A percentile compares a stretch with the other conserved stretches of the same genome.
Evolutionary conservation across 1,140 invertebrate genomes (phyloP).

Genomic region (Matsumurasca onukii): DNA sequence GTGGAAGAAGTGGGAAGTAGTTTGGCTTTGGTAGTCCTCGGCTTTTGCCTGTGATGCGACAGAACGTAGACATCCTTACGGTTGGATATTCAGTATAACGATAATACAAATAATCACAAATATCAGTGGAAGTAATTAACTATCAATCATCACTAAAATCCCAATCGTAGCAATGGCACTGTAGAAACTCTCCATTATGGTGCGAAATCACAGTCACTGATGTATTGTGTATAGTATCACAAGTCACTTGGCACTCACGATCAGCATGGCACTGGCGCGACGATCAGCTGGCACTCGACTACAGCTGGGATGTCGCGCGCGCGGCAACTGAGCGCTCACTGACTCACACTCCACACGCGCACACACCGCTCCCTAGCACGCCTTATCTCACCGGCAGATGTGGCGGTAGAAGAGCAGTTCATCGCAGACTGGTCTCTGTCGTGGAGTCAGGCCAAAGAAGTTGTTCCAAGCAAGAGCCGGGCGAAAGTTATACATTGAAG

Average conservation of each 20-base stretch:
- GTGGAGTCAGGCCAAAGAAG: too few relatives aligned
- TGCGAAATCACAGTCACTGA: too few relatives aligned
- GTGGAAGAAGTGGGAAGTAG: conserved; percentile 78
- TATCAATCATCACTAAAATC: neutral
- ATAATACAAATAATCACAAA: conserved; percentile 2
- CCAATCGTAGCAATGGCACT: neutral
- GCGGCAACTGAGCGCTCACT: conserved; percentile 1
- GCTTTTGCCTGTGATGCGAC: conserved; percentile 78
- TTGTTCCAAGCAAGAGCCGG: too few relatives aligned
- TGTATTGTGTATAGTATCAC: too few relatives aligned
- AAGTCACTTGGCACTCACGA: neutral
- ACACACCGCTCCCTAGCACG: neutral
- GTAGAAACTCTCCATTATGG: too few relatives aligned
- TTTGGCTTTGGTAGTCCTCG: conserved; percentile 77
- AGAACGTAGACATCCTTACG: conserved; percentile 56
- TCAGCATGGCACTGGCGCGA: neutral
- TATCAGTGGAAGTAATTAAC: neutral
- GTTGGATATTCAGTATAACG: conserved; percentile 1
- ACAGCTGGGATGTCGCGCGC: neutral
- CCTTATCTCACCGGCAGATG: neutral
- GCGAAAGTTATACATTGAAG: too few relatives aligned
- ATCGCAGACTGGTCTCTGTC: too few relatives aligned
- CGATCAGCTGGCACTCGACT: conserved; percentile 3
- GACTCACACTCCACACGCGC: neutral
- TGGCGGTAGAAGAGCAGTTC: too few relatives aligned